Base-by-base conservation (phyloP, 2,113 vertebrate species). In the Actinemys pallida region DNA sequence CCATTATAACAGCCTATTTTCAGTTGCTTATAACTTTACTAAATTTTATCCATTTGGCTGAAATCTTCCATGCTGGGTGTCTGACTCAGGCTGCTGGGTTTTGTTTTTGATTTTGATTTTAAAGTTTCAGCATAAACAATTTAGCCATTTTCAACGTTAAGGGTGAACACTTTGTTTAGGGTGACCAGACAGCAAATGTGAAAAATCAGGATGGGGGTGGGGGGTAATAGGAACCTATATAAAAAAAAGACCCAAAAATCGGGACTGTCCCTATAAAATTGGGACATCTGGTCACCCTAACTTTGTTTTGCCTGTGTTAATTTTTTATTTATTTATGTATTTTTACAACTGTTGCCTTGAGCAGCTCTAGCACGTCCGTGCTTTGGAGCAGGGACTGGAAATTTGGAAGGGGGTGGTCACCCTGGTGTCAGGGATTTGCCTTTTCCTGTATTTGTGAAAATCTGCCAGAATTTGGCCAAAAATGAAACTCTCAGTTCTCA, bases 361-460 rank as follows among this genome's bases (percentile, higher is more conserved):
- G 72, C 0, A 0, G 42, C 25, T 89, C 45, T 39, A 78, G 20
- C 0, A 0, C 24, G 85, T 52, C 8, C 22, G 65, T 19, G 6
- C 12, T 80, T 69, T 81, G 8, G 84, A 17, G 19, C 35, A 87
- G 59, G 85, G 93, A 65, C 13, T 35, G 24, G 47, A 47, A 93
- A 93, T 2, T 86, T 16, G 76, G 54, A 76, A 31, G 0, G 1
- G 10, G 2, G n/a, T 4, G 81, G 11, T 16, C 50, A 2, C 42
- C 31, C 47, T 0, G 0, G 8, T 20, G 90, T 2, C 2, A 27
- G 29, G 45, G 7, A 87, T 56, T 27, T 24, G n/a, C 3, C 50
- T 84, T 6, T 76, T 54, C 4, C n/a, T 20, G 35, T 39, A 19
- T 72, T 72, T 45, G 17, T 39, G 59, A 92, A 92, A 89, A 7